Evolutionary conservation across 2,888 invertebrate species (phyloP).

Genomic region (Lacanobia wlatinum): DNA sequence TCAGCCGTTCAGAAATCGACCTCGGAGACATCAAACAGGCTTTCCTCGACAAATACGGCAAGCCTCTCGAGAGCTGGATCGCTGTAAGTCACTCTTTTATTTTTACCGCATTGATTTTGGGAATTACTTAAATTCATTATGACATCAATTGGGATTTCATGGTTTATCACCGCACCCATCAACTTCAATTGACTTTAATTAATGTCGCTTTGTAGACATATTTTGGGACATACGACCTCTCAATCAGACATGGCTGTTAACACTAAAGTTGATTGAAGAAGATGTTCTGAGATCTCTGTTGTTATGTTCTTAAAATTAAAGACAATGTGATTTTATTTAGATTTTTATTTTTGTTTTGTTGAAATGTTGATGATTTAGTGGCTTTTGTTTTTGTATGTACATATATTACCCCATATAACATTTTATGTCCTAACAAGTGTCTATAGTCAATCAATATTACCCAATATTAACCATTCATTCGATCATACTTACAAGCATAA

Average conservation of each 20-base stretch:
- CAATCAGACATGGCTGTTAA: conserved; percentile 48
- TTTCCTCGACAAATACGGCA: conserved; percentile 95
- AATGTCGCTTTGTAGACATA: conserved; percentile 25
- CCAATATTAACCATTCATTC: conserved; percentile 41
- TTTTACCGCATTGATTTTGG: conserved; percentile 40
- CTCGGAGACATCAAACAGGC: conserved; percentile 98
- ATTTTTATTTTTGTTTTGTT: conserved; percentile 19
- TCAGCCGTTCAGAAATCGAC: conserved; percentile 97
- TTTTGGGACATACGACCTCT: conserved; percentile 38
- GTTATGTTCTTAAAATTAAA: conserved; percentile 23
- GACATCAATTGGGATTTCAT: conserved; percentile 37
- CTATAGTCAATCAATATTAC: conserved; percentile 33
- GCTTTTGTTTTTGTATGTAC: conserved; percentile 40
- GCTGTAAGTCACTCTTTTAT: conserved; percentile 92
- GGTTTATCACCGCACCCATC: conserved; percentile 33
- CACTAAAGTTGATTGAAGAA: conserved; percentile 38
- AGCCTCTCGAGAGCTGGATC: conserved; percentile 96
- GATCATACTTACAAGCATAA: conserved; percentile 30
- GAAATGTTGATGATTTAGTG: conserved; percentile 29
- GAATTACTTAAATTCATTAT: conserved; percentile 51
- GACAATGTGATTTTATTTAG: conserved; percentile 27
- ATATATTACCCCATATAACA: conserved; percentile 29
- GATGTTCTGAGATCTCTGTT: conserved; percentile 42
- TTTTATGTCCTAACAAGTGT: conserved; percentile 47
- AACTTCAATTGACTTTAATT: conserved; percentile 60